These are phyloP conservation scores for Nannobrachium achirus DNA, from an alignment of 2,113 vertebrate genomes.

Conservation along the genomic window DNA sequence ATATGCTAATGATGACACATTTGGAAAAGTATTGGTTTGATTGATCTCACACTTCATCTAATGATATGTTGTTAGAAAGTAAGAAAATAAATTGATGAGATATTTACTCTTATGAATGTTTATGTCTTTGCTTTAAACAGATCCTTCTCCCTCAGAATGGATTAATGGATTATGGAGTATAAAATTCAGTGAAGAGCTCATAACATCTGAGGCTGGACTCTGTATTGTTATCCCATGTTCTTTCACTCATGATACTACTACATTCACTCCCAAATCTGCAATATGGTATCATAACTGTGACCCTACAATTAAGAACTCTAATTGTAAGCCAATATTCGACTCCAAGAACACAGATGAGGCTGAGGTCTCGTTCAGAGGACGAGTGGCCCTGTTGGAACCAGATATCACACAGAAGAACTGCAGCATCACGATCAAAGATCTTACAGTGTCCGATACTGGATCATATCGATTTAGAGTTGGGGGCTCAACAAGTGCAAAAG, in stretches of 20 bases:
- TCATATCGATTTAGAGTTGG: constrained; percentile 49
- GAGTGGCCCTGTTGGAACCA: constrained; percentile 48
- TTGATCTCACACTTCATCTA: no score
- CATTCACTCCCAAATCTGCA: not conserved
- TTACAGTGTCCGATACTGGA: constrained; percentile 52
- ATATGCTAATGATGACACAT: no score
- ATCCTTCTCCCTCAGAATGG: no score
- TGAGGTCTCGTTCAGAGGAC: not conserved
- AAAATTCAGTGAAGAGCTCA: not conserved
- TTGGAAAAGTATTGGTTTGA: no score
- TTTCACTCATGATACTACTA: accelerated
- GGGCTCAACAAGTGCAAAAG: accelerated
- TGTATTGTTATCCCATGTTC: constrained; percentile 60
- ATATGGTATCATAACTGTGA: no score
- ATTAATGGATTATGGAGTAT: constrained; percentile 31
- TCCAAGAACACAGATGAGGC: not conserved
- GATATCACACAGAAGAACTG: constrained; percentile 27
- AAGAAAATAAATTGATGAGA: no score
- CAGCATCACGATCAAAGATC: constrained; percentile 57
- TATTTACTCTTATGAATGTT: no score
- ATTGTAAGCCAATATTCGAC: constrained; percentile 45
- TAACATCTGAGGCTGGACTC: constrained; percentile 55
- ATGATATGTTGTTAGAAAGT: no score
- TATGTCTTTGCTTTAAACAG: not conserved
- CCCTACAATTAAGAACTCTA: no score